These are phyloP conservation scores for Corynorhinus townsendii DNA, from an alignment of 2,113 vertebrate genomes.

Conservation along the genomic window DNA sequence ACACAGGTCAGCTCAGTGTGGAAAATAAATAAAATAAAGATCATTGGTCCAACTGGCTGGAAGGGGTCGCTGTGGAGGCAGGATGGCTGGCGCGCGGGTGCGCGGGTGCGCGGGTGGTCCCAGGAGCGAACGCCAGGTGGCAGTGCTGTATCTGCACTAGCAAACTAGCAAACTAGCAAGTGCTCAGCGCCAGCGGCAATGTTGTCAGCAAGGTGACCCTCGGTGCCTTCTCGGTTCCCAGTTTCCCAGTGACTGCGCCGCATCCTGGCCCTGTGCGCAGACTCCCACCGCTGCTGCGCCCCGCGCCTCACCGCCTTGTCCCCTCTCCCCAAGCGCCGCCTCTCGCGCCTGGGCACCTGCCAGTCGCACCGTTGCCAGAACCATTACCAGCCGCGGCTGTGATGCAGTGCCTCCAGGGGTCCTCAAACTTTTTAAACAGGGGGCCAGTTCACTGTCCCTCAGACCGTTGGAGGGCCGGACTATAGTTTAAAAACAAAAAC, in stretches of 20 bases:
- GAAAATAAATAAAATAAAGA: not conserved
- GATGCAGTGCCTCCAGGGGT: conserved; percentile 89
- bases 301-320: not conserved
- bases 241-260: conserved; percentile 96
- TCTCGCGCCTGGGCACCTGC: conserved; percentile 82
- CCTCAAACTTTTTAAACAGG: too few relatives aligned
- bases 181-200: conserved; percentile 93
- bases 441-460: too few relatives aligned
- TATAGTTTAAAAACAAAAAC: too few relatives aligned
- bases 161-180: conserved; percentile 97
- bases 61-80: not conserved
- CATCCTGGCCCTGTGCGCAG: conserved; percentile 91
- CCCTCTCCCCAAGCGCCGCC: conserved; percentile 78
- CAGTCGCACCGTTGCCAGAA: conserved; percentile 80
- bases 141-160: conserved; percentile 90
- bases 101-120: conserved; percentile 60
- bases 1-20: not conserved
- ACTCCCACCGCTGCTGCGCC: conserved; percentile 93
- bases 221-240: conserved; percentile 90
- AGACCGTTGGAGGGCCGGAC: too few relatives aligned
- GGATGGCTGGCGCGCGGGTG: not conserved
- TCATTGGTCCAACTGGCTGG: not conserved
- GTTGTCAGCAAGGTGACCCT: conserved; percentile 95
- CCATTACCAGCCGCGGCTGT: conserved; percentile 82
- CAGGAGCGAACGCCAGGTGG: conserved; percentile 88